Base-by-base conservation (phyloP, 2,888 invertebrate species). In the Tethea ocularis region DNA sequence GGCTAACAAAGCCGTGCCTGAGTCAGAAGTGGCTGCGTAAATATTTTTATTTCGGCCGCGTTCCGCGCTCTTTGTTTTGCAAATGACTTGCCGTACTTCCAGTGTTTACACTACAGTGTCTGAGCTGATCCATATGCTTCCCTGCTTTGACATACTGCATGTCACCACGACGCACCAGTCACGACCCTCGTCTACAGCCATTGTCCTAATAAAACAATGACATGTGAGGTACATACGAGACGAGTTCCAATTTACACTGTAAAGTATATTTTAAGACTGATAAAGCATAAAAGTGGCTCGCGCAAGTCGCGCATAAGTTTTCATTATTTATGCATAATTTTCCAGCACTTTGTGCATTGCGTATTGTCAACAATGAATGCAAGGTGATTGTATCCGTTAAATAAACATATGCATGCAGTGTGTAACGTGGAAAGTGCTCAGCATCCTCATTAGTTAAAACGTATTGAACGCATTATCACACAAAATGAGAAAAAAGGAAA, bases 31-130 rank as follows among this genome's bases (percentile, higher is more conserved):
- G 79, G 78, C 83, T 83, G 82, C 83, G 84, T 89, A 91, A 91
- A 91, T 91, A 91, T 91, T 91, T 91, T 91, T 91, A 90, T 91
- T 90, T 89, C 79, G 83, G 77, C 80, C 80, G 78, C 80, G 80
- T 82, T 82, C 77, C 71, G 78, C 66, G 74, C 75, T 84, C 89
- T 91, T 92, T 92, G 91, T 91, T 91, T 91, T 88, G 91, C 91
- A 86, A 91, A 91, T 89, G 87, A 88, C 84, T 89, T 83, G 85
- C 78, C 75, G 68, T 72, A 75, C 74, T 75, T 75, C 73, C 73
- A 78, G 70, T 87, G 87, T 89, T 89, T 90, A 87, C 82, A 80
- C 75, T 82, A 74, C 78, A 76, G 78, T 79, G 77, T 80, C 79
- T 87, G 89, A 89, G 82, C 68, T 72, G 76, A 73, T 79, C 86